Percentiles rank a stretch among this genome's conserved stretches.
phyloP scores from a whole-genome alignment of 2,113 vertebrate genomes.

The Maccullochella peelii region DNA sequence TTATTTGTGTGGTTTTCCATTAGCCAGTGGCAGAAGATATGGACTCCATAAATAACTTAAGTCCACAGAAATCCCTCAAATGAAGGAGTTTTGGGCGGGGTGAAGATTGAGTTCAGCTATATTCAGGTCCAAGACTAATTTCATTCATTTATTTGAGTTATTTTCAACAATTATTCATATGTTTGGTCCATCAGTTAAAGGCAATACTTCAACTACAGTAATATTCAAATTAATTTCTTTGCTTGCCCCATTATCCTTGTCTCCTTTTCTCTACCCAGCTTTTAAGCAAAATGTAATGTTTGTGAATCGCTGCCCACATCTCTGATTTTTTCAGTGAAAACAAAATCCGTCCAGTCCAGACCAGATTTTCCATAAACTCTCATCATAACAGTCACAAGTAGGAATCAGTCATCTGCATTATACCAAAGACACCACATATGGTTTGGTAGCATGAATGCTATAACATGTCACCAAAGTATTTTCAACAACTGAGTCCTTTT shows the following conservation, averaged over 20 bases:
- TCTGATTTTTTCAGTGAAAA: not conserved
- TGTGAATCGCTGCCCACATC: not conserved
- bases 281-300: not conserved
- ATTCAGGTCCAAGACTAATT: not conserved
- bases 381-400: not conserved
- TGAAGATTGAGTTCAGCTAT: not conserved
- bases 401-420: not conserved
- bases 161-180: not conserved
- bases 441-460: not conserved
- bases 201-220: not conserved
- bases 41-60: conserved; percentile 16
- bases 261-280: not conserved
- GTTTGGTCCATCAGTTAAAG: not conserved
- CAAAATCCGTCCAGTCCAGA: not conserved
- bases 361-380: not conserved
- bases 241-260: not conserved
- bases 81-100: not conserved
- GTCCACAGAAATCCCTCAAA: not conserved
- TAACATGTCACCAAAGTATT: not conserved
- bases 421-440: not conserved
- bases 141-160: not conserved
- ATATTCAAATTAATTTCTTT: not conserved
- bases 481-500: not conserved
- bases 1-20: conserved; percentile 32
- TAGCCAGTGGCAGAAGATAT: not conserved